Conservation (phyloP, 2,888 invertebrate species). For the Aelia acuminata region DNA sequence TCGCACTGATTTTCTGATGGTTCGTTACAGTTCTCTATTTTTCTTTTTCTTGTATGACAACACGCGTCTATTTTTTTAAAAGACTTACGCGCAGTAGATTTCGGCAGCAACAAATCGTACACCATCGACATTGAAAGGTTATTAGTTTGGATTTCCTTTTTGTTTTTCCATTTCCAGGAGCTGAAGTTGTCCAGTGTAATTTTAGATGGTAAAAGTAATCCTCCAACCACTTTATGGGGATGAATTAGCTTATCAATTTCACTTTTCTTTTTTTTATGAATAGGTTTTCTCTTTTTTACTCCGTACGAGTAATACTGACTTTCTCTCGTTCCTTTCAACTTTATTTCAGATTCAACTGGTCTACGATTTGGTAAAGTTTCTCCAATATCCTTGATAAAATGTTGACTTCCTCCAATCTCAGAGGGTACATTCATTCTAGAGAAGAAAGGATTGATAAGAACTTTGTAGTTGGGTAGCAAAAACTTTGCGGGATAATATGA, state of each 20-base stretch:
- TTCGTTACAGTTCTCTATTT: neutral
- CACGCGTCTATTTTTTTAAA: neutral
- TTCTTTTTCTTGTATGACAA: neutral
- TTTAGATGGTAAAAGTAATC: constrained; percentile 16
- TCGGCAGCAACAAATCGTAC: neutral
- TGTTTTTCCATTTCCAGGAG: constrained; percentile 40
- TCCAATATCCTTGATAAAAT: neutral
- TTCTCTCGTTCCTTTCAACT: neutral
- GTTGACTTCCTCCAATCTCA: neutral
- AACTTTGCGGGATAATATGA: neutral
- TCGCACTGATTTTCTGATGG: neutral
- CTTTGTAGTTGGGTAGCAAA: neutral
- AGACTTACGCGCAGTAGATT: neutral
- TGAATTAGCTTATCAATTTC: neutral
- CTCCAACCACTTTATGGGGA: neutral
- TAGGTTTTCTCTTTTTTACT: neutral
- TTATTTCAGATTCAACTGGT: neutral
- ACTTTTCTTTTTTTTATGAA: neutral
- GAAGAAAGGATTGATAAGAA: constrained; percentile 34
- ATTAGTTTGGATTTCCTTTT: constrained; percentile 31
- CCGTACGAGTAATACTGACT: neutral
- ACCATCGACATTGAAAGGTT: constrained; percentile 47
- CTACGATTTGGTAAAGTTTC: neutral
- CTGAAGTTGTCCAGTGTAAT: constrained; percentile 21
- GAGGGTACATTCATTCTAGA: neutral